These are phyloP conservation scores for Melinaea menophilus DNA, from an alignment of 2,888 invertebrate genomes.

Conservation along the genomic window DNA sequence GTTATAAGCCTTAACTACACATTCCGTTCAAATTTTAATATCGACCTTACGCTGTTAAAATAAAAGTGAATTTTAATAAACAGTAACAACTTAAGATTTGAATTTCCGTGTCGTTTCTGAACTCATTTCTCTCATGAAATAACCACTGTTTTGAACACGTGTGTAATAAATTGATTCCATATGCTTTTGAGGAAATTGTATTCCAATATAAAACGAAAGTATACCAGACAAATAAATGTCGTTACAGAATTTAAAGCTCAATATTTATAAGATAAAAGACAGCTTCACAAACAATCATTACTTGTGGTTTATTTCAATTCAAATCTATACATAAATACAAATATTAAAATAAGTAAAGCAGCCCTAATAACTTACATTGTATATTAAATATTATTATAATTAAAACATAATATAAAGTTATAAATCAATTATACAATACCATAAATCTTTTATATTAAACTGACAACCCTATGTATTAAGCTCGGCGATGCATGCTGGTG, in stretches of 20 bases:
- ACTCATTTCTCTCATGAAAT: slow-evolving; percentile 1
- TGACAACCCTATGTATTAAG: slow-evolving; percentile 31
- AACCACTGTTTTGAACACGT: slow-evolving; percentile 4
- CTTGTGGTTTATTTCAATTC: too few species aligned
- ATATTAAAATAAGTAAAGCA: too few species aligned
- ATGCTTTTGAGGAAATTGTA: not conserved
- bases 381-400: not conserved
- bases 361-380: too few species aligned
- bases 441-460: slow-evolving; percentile 19
- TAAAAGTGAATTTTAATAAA: slow-evolving; percentile 12
- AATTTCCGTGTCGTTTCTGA: not conserved
- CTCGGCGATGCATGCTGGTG: slow-evolving; percentile 18
- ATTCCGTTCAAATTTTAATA: slow-evolving; percentile 16
- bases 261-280: too few species aligned
- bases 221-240: too few species aligned
- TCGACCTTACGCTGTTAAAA: slow-evolving; percentile 13
- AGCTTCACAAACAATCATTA: too few species aligned
- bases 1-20: slow-evolving; percentile 25
- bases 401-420: slow-evolving; percentile 3
- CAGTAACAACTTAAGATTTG: slow-evolving; percentile 8
- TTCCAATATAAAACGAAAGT: slow-evolving; percentile 7
- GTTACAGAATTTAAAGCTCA: too few species aligned
- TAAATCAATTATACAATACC: slow-evolving; percentile 3
- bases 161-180: not conserved
- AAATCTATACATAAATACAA: too few species aligned